These are phyloP conservation scores for Choristoneura rosaceana DNA, from an alignment of 2,888 invertebrate species.

Conservation along the genomic window DNA sequence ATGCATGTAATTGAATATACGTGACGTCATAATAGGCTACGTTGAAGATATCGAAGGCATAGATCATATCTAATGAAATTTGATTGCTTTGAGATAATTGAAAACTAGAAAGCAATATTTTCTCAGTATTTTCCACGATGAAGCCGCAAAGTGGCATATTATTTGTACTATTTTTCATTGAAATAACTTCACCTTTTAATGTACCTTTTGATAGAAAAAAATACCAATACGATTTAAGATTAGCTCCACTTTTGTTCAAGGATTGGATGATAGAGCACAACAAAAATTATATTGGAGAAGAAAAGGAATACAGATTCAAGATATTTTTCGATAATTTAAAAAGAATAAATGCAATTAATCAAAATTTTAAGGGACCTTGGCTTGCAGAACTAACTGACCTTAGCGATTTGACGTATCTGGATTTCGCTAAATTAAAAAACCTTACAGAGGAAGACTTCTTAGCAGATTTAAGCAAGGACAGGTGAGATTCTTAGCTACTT, in stretches of 20 bases:
- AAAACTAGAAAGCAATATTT: neutral
- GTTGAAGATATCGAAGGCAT: neutral
- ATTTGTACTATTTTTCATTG: neutral
- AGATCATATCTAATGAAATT: conserved; percentile 1
- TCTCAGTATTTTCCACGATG: neutral
- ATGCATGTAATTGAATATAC: no score
- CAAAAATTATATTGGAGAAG: conserved; percentile 7
- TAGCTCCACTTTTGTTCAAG: conserved; percentile 12
- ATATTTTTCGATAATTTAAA: conserved; percentile 25
- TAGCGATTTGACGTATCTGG: conserved; percentile 18
- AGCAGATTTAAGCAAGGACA: neutral
- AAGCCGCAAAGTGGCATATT: neutral
- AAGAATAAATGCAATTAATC: conserved; percentile 35
- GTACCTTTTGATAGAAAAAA: neutral
- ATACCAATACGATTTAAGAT: conserved; percentile 14
- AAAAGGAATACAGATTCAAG: conserved; percentile 1
- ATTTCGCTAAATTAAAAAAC: conserved; percentile 10
- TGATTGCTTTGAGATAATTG: conserved; percentile 15
- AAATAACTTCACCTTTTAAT: neutral
- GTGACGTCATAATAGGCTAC: neutral
- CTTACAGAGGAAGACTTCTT: neutral
- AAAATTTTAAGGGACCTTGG: conserved; percentile 10
- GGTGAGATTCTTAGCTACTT: neutral
- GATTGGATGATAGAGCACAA: conserved; percentile 14
- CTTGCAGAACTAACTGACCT: conserved; percentile 5